phyloP scores from a whole-genome alignment of 37 sponge, comb jelly and placozoan genomes.

The Ephydatia muelleri region DNA sequence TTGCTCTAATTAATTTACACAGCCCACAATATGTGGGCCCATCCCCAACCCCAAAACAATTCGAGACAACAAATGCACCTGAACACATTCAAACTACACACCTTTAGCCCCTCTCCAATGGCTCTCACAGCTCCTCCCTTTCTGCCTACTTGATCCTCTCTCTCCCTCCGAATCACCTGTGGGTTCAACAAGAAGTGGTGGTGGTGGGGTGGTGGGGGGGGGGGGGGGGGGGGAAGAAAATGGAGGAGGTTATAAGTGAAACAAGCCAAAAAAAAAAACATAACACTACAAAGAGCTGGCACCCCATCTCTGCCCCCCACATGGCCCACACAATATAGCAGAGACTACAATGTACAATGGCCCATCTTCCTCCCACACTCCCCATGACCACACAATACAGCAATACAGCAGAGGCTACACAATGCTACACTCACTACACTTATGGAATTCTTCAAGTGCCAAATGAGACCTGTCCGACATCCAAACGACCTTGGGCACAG shows the following conservation, averaged over 20 bases:
- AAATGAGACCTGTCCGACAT: conserved; percentile 65
- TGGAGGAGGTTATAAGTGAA: background rate
- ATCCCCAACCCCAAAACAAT: too few relatives aligned
- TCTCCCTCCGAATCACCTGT: background rate
- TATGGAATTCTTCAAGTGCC: conserved; percentile 40
- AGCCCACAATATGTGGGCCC: too few relatives aligned
- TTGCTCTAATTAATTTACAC: too few relatives aligned
- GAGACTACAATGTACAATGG: background rate
- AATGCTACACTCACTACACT: background rate
- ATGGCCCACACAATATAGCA: background rate
- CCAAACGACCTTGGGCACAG: conserved; percentile 44
- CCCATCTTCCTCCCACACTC: background rate
- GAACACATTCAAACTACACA: background rate
- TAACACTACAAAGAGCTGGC: background rate
- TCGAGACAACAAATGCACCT: too few relatives aligned
- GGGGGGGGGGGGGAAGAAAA: background rate
- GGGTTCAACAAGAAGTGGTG: background rate
- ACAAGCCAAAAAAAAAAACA: background rate
- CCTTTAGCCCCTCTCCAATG: conserved; percentile 23
- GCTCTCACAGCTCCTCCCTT: conserved; percentile 14
- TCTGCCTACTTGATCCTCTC: background rate
- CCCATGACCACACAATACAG: background rate
- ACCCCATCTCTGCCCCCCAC: background rate
- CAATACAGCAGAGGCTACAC: conserved; percentile 12
- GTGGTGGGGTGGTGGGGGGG: background rate